Evolutionary conservation across 2,888 invertebrate genomes (phyloP).

Genomic region (Heliconius cydno): DNA sequence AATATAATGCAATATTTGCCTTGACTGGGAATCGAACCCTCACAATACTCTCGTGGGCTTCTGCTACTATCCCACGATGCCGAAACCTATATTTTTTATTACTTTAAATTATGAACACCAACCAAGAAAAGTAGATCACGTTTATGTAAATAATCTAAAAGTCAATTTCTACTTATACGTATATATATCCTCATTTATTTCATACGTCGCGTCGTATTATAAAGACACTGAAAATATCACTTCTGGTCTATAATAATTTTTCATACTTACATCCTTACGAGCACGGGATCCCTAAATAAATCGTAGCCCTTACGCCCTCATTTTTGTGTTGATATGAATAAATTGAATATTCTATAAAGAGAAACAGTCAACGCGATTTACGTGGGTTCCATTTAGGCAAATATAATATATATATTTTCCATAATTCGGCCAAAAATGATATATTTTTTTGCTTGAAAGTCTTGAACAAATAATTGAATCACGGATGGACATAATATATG

Average conservation of each 20-base stretch:
- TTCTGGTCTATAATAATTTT: conserved; percentile 21
- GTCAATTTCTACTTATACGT: not conserved
- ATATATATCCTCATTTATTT: not conserved
- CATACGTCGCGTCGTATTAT: not conserved
- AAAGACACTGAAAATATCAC: conserved; percentile 5
- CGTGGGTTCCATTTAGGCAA: not conserved
- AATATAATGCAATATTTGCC: no score
- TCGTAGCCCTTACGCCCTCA: conserved; percentile 14
- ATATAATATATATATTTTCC: no score
- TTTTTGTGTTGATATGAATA: conserved; percentile 33
- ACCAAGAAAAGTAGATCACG: no score
- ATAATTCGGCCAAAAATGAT: no score
- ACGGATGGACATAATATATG: no score
- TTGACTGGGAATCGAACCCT: no score
- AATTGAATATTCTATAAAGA: conserved; percentile 28
- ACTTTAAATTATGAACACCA: no score
- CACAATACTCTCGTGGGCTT: no score
- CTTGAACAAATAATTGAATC: no score
- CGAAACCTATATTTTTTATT: no score
- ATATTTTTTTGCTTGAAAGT: no score
- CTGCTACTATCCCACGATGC: no score
- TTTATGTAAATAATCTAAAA: not conserved
- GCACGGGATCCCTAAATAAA: conserved; percentile 30
- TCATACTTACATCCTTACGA: conserved; percentile 26
- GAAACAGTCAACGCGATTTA: conserved; percentile 6